Evolutionary conservation across 2,888 invertebrate genomes (phyloP).

Genomic region (Pseudoips prasinana): DNA sequence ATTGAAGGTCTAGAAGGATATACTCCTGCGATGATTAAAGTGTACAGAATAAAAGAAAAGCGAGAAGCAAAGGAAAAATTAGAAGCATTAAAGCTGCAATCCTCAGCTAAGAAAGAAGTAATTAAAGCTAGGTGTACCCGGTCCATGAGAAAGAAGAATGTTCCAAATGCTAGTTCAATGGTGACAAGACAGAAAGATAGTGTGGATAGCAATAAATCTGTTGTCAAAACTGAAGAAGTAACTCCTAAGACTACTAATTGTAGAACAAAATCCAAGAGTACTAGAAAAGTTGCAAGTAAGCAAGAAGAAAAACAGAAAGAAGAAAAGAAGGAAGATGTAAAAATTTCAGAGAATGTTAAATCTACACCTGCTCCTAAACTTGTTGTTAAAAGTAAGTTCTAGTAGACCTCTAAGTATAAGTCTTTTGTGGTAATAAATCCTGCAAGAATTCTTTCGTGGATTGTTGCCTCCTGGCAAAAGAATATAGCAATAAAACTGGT

Average conservation of each 20-base stretch:
- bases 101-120: conserved; percentile 39
- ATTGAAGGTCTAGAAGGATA: conserved; percentile 59
- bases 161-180: conserved; percentile 21
- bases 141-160: conserved; percentile 40
- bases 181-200: conserved; percentile 40
- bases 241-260: conserved; percentile 29
- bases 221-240: conserved; percentile 25
- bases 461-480: too few relatives aligned
- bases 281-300: conserved; percentile 32
- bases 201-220: conserved; percentile 26
- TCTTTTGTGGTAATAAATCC: too few relatives aligned
- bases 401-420: too few relatives aligned
- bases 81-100: conserved; percentile 48
- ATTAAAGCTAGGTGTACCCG: conserved; percentile 47
- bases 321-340: conserved; percentile 43
- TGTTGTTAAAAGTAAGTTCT: conserved; percentile 24
- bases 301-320: conserved; percentile 40
- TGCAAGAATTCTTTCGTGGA: too few relatives aligned
- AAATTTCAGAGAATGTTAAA: conserved; percentile 21
- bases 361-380: conserved; percentile 7
- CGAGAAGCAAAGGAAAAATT: conserved; percentile 63
- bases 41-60: conserved; percentile 72
- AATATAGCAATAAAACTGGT: too few relatives aligned
- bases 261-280: conserved; percentile 39
- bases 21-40: conserved; percentile 81